These are phyloP conservation scores for Solea senegalensis DNA, from an alignment of 2,113 vertebrate species.

Conservation along the genomic window DNA sequence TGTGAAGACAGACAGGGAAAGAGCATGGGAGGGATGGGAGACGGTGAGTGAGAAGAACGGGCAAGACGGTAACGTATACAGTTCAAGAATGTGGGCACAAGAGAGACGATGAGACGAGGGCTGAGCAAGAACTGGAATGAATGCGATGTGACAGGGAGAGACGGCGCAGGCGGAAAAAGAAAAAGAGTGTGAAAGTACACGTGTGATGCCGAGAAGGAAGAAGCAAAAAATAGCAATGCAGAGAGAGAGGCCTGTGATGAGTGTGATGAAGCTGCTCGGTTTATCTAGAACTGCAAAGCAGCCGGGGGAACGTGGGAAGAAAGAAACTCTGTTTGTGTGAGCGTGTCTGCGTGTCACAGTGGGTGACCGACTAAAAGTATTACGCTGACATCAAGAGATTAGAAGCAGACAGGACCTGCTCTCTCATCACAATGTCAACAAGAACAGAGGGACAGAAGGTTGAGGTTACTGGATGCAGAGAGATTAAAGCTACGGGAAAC, in stretches of 20 bases:
- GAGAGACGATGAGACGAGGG: background rate
- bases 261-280: background rate
- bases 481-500: constrained; percentile 9
- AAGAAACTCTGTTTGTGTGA: too few relatives aligned
- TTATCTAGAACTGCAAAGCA: constrained; percentile 19
- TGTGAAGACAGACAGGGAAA: too few relatives aligned
- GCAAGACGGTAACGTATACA: background rate
- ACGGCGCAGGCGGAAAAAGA: background rate
- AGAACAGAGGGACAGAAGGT: constrained; percentile 8
- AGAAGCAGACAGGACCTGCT: too few relatives aligned
- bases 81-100: background rate
- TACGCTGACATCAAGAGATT: too few relatives aligned
- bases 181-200: background rate
- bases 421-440: constrained; percentile 1
- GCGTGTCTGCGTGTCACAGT: too few relatives aligned
- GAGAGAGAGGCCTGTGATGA: constrained; percentile 5
- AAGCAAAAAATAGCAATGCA: constrained; percentile 15
- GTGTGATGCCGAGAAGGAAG: background rate
- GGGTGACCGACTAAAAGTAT: too few relatives aligned
- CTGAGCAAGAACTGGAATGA: background rate
- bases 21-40: background rate
- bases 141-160: constrained; percentile 4
- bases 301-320: too few relatives aligned
- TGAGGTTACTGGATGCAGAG: background rate
- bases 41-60: background rate